A percentile compares a stretch with the other conserved stretches of the same genome.
phyloP scores from a whole-genome alignment of 2,113 vertebrate species.

The Nothocercus julius region DNA sequence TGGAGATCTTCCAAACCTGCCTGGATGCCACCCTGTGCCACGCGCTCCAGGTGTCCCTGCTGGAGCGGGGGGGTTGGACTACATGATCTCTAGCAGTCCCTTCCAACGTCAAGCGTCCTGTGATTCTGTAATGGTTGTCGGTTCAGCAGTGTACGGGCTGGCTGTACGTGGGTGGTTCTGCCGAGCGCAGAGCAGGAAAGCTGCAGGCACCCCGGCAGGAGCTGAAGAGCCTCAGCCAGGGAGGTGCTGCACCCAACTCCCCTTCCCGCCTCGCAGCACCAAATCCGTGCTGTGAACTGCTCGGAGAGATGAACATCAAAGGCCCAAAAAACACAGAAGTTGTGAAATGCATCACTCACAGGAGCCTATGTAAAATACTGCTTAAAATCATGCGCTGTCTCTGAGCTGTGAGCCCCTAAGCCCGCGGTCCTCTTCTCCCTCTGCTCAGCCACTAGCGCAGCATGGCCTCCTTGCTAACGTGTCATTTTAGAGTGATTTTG shows the following conservation, averaged over 20 bases:
- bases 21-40: too few species aligned
- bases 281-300: background rate
- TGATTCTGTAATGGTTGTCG: background rate
- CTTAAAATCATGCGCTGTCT: background rate
- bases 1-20: too few species aligned
- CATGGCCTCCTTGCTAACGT: rapidly evolving
- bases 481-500: background rate
- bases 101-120: too few species aligned
- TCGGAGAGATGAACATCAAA: background rate
- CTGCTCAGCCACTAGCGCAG: background rate
- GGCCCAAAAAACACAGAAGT: background rate
- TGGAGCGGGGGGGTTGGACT: too few species aligned
- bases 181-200: background rate
- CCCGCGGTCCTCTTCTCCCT: background rate
- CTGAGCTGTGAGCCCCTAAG: background rate
- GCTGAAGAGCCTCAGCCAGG: background rate
- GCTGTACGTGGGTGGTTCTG: background rate
- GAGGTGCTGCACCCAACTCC: background rate
- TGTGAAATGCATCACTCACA: background rate
- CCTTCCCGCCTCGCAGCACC: background rate
- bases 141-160: background rate
- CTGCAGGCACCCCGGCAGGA: background rate
- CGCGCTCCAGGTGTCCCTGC: too few species aligned
- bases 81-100: too few species aligned
- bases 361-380: background rate